These are phyloP conservation scores for Clitarchus hookeri DNA, from an alignment of 2,888 invertebrate species.

Conservation along the genomic window DNA sequence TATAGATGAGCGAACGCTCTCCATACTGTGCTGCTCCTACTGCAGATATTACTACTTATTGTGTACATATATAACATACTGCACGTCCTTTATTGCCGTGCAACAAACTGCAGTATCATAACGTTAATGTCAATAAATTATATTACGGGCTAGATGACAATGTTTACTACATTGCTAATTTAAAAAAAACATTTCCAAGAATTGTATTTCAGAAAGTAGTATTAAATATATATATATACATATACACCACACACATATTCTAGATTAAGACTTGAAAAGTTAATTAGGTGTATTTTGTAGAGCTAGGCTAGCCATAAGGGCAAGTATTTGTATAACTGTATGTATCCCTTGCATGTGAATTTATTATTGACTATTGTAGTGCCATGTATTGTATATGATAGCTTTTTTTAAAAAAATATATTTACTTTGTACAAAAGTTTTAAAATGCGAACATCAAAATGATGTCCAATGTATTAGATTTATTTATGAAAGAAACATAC, in stretches of 20 bases:
- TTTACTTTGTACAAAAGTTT: not conserved
- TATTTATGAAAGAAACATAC: not conserved
- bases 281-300: conserved; percentile 2
- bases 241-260: not conserved
- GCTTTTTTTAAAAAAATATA: not conserved
- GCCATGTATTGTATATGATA: conserved; percentile 10
- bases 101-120: not conserved
- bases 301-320: not conserved
- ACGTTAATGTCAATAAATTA: not conserved
- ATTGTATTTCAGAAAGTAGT: conserved; percentile 32
- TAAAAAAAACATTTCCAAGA: conserved; percentile 31
- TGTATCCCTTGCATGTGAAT: conserved; percentile 14
- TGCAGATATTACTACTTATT: not conserved
- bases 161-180: not conserved
- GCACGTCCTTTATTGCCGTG: not conserved
- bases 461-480: not conserved
- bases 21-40: too few relatives aligned
- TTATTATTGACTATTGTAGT: conserved; percentile 1
- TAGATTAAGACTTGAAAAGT: not conserved
- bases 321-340: conserved; percentile 1
- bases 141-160: not conserved
- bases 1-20: too few relatives aligned
- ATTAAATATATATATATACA: conserved; percentile 24
- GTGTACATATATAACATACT: not conserved
- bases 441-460: not conserved